Evolutionary conservation across 2,797 vertebrate species (phyloP).

Genomic region (Pipistrellus nathusii): DNA sequence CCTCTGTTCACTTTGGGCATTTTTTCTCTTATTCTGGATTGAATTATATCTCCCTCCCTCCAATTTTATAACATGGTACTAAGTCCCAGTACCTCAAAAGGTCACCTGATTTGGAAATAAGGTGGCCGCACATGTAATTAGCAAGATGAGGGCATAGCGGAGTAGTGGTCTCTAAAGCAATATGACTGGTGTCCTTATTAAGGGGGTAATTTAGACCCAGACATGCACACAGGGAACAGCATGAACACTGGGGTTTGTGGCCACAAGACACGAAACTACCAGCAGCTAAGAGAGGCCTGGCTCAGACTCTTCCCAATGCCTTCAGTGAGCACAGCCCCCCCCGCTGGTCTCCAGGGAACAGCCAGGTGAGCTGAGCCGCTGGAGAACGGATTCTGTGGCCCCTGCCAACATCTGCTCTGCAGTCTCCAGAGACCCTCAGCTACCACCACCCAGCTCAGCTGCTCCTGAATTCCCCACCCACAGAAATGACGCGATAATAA

Average conservation of each 20-base stretch:
- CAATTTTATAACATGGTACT: background rate
- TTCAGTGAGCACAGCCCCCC: background rate
- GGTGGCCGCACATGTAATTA: background rate
- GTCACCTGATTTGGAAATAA: background rate
- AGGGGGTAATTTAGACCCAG: background rate
- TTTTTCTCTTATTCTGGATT: background rate
- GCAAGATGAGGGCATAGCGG: background rate
- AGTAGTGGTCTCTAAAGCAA: background rate
- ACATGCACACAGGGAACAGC: accelerated
- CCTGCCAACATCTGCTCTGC: background rate
- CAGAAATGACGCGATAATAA: background rate
- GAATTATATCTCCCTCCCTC: background rate
- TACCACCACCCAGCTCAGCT: background rate
- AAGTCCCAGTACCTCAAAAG: background rate
- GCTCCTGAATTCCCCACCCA: background rate
- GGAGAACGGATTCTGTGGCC: background rate
- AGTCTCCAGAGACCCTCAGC: no score
- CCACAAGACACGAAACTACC: background rate
- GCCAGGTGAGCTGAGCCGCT: background rate
- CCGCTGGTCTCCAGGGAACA: accelerated
- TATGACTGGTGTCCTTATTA: background rate
- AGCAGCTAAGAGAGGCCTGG: background rate
- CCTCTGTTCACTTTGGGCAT: background rate
- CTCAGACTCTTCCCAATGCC: background rate
- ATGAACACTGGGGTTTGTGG: background rate